phyloP scores from a whole-genome alignment of 2,888 invertebrate species.

The Eurytoma californica region DNA sequence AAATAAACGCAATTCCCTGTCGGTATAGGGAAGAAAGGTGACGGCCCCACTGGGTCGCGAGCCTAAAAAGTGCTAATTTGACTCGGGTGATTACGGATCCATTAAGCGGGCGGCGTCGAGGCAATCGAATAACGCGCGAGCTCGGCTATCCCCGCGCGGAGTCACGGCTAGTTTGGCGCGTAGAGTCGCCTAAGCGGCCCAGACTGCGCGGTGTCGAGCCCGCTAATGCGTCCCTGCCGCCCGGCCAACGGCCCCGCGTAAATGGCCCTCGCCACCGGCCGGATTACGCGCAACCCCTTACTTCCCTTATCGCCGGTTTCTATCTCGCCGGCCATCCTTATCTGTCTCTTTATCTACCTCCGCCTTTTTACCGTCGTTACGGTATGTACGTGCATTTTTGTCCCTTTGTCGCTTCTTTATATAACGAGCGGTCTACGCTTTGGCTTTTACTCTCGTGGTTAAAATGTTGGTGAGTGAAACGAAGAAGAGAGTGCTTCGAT shows the following conservation, averaged over 20 bases:
- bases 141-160: conserved; percentile 65
- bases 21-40: too few species aligned
- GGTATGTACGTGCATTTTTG: neutral
- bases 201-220: neutral
- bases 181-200: neutral
- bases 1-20: too few species aligned
- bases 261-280: neutral
- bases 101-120: conserved; percentile 66
- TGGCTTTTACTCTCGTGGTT: too few species aligned
- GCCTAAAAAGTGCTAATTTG: neutral
- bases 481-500: too few species aligned
- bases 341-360: neutral
- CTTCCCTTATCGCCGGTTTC: neutral
- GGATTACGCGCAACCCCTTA: neutral
- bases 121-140: conserved; percentile 70
- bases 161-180: conserved; percentile 67
- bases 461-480: too few species aligned
- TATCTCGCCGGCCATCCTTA: neutral
- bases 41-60: too few species aligned
- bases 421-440: too few species aligned
- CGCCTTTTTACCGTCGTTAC: neutral
- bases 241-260: neutral
- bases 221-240: neutral
- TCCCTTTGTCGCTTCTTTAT: too few species aligned
- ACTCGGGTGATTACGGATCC: conserved; percentile 71